Conservation (phyloP, 2,888 invertebrate species). For the Sphaerophoria rueppellii region DNA sequence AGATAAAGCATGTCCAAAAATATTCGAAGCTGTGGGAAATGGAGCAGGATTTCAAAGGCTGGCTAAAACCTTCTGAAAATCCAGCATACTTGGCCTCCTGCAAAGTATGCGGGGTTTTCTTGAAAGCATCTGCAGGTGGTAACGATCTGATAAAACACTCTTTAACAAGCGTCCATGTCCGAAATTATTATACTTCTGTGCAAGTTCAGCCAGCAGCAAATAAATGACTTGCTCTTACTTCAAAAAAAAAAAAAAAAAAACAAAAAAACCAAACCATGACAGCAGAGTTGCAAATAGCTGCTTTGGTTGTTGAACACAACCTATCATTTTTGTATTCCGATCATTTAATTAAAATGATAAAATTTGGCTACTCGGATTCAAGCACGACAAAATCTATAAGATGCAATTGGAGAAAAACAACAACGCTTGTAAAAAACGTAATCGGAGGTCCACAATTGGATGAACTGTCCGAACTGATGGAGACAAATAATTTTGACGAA, state of each 20-base stretch:
- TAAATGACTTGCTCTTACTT: neutral
- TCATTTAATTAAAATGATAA: conserved; percentile 1
- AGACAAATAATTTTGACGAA: too few species aligned
- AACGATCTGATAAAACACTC: conserved; percentile 1
- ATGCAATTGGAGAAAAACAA: too few species aligned
- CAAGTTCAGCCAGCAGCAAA: conserved; percentile 5
- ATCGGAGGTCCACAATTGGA: too few species aligned
- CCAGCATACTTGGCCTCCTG: neutral
- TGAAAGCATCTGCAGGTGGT: neutral
- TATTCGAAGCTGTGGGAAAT: neutral
- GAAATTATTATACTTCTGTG: neutral
- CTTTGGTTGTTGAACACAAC: conserved; percentile 3
- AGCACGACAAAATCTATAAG: too few species aligned
- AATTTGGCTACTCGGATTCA: too few species aligned
- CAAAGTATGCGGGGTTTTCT: conserved; percentile 8
- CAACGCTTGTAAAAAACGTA: too few species aligned
- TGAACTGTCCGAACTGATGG: too few species aligned
- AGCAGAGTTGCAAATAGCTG: conserved; percentile 5
- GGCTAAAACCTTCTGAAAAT: neutral
- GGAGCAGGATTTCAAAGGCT: too few species aligned
- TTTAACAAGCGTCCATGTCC: neutral
- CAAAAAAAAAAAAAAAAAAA: too few species aligned
- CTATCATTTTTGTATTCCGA: neutral
- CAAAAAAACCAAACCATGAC: conserved; percentile 2
- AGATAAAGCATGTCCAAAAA: neutral